These are phyloP conservation scores for Neelides sp. DNA, from an alignment of 1,140 invertebrate species.

Conservation along the genomic window DNA sequence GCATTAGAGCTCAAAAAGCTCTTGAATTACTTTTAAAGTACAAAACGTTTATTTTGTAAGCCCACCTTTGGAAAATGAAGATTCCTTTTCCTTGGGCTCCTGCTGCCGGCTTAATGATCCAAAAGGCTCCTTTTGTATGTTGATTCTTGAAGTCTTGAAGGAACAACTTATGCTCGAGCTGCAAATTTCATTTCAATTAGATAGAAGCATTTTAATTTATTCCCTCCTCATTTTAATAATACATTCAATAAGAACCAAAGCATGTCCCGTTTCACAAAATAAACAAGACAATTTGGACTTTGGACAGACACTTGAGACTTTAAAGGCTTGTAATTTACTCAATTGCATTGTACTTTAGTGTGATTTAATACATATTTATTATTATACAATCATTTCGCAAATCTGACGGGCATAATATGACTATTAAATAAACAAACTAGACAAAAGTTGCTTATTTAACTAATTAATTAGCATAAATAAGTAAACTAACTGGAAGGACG, in stretches of 20 bases:
- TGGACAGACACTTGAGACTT: too few relatives aligned
- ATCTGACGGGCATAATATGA: neutral
- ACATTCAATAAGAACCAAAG: neutral
- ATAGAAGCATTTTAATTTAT: neutral
- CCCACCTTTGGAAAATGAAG: constrained; percentile 45
- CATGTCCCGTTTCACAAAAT: too few relatives aligned
- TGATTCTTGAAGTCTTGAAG: constrained; percentile 45
- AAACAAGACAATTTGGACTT: too few relatives aligned
- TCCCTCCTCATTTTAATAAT: too few relatives aligned
- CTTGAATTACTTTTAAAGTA: neutral
- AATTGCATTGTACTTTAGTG: neutral
- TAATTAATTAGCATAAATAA: neutral
- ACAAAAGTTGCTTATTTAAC: neutral
- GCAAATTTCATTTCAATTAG: too few relatives aligned
- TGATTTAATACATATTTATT: neutral
- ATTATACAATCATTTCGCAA: neutral
- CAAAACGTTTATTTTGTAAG: neutral
- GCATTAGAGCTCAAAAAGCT: too few relatives aligned
- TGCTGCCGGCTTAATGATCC: constrained; percentile 50
- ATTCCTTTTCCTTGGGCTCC: constrained; percentile 42
- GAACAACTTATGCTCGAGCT: constrained; percentile 34
- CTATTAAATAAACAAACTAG: neutral
- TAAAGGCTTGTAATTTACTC: neutral
- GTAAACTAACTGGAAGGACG: constrained; percentile 35
- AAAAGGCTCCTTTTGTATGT: constrained; percentile 41